A percentile compares a stretch with the other conserved stretches of the same genome.
phyloP scores from a whole-genome alignment of 2,113 vertebrate genomes.

The Corythornis vintsioides region DNA sequence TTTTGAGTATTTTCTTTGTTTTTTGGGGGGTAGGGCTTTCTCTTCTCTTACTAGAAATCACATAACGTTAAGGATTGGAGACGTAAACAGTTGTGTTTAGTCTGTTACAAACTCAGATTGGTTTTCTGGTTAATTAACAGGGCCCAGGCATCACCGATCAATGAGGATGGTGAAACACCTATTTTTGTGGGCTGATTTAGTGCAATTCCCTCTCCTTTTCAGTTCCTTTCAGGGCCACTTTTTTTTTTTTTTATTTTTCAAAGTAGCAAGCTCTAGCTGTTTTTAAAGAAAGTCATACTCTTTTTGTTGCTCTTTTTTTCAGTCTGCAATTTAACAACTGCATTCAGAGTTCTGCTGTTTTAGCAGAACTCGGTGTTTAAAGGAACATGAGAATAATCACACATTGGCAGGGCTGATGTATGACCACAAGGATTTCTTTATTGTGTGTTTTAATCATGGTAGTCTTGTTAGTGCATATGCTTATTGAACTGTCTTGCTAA shows the following conservation, averaged over 20 bases:
- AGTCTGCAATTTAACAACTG: neutral
- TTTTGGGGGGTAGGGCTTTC: neutral
- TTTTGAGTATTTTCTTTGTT: neutral
- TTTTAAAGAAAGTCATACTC: neutral
- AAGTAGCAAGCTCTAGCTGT: neutral
- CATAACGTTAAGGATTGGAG: neutral
- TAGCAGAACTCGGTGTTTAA: neutral
- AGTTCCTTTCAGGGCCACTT: neutral
- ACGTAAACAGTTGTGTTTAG: neutral
- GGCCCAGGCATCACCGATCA: neutral
- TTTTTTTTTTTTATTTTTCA: neutral
- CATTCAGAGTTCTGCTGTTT: neutral
- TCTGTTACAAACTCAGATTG: neutral
- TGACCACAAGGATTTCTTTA: neutral
- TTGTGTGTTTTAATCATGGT: neutral
- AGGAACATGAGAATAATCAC: neutral
- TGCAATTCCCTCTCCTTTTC: neutral
- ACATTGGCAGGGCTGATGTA: neutral
- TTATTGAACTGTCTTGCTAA: neutral
- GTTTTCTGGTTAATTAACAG: neutral
- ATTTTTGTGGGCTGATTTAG: neutral
- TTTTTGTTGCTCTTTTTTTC: neutral
- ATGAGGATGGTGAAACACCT: neutral
- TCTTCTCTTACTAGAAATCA: neutral
- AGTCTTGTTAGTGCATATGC: neutral